phyloP scores from a whole-genome alignment of 2,888 invertebrate species.

The Hesperia comma region DNA sequence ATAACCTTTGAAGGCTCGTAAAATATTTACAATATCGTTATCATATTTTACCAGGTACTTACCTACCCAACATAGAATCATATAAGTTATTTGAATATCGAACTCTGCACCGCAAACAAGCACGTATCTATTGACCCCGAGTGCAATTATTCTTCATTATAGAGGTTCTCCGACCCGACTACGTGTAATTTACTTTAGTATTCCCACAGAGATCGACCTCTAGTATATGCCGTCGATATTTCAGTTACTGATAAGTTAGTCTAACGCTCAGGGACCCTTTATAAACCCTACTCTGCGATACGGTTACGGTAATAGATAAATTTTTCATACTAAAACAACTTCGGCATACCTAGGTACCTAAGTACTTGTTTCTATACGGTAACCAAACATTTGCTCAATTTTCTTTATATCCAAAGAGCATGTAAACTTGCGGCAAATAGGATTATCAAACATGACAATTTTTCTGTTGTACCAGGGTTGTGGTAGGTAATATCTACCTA shows the following conservation, averaged over 20 bases:
- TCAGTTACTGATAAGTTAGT: conserved; percentile 17
- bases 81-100: background rate
- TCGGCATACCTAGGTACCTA: no score
- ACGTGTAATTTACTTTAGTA: conserved; percentile 22
- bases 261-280: background rate
- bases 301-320: background rate
- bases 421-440: no score
- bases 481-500: no score
- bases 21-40: no score
- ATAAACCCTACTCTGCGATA: background rate
- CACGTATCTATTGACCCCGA: conserved; percentile 3
- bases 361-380: no score
- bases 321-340: background rate
- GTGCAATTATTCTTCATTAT: conserved; percentile 28
- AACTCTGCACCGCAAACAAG: background rate
- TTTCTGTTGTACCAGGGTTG: no score
- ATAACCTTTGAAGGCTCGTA: no score
- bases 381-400: no score
- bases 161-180: conserved; percentile 5
- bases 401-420: no score
- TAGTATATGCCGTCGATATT: conserved; percentile 17
- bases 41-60: no score
- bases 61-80: background rate
- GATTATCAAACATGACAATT: no score
- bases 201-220: conserved; percentile 18